Evolutionary conservation across 1,140 invertebrate genomes (phyloP).

Genomic region (Brachionus plicatilis): DNA sequence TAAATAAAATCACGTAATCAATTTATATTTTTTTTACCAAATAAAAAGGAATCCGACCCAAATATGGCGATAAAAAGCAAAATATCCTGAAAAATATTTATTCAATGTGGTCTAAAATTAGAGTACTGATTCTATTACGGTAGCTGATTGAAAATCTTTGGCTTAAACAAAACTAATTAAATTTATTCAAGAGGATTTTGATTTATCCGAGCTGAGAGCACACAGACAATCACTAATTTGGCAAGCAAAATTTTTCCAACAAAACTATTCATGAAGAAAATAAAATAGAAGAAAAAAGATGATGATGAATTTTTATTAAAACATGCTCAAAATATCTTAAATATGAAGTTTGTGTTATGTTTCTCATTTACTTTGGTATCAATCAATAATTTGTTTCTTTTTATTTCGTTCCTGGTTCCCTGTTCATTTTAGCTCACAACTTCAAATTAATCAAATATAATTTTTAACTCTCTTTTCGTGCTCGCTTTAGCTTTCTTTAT

Average conservation of each 20-base stretch:
- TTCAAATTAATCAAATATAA: constrained; percentile 1
- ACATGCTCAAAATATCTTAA: constrained; percentile 17
- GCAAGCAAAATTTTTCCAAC: background rate
- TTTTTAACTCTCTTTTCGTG: background rate
- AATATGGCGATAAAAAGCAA: no score
- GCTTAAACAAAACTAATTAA: background rate
- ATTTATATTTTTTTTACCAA: no score
- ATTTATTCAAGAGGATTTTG: background rate
- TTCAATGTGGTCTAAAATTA: background rate
- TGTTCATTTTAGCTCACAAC: background rate
- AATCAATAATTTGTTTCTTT: constrained; percentile 23
- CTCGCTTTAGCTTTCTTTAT: background rate
- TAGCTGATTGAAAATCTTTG: background rate
- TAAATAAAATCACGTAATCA: no score
- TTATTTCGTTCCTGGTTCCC: background rate
- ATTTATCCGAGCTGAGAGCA: background rate
- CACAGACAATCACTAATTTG: background rate
- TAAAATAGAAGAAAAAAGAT: background rate
- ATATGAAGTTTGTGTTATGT: background rate
- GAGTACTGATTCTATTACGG: background rate
- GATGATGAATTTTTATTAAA: constrained; percentile 11
- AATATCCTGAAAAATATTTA: background rate
- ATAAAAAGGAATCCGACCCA: no score
- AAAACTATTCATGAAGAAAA: background rate
- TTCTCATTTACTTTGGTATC: background rate